Evolutionary conservation across 2,113 vertebrate genomes (phyloP).

Genomic region (Amia ocellicauda): DNA sequence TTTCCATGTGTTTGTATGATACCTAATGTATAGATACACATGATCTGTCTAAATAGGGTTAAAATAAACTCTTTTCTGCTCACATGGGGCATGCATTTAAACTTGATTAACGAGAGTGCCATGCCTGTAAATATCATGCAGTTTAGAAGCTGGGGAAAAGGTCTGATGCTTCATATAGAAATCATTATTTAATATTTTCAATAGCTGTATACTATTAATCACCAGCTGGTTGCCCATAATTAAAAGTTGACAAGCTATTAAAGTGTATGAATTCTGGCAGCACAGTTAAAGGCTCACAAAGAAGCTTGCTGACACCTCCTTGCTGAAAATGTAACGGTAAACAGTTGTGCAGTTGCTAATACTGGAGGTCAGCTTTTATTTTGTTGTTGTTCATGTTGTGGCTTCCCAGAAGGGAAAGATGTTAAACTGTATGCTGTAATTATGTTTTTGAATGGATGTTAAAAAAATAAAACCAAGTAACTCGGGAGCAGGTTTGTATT

Average conservation of each 20-base stretch:
- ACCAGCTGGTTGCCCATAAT: neutral
- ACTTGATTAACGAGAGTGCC: neutral
- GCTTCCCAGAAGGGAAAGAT: too few species aligned
- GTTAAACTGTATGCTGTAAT: too few species aligned
- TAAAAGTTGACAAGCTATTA: neutral
- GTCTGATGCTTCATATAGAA: too few species aligned
- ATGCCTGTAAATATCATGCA: neutral
- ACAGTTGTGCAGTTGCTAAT: neutral
- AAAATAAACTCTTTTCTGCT: too few species aligned
- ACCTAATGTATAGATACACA: too few species aligned
- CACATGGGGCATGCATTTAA: too few species aligned
- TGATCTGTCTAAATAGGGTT: too few species aligned
- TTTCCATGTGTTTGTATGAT: too few species aligned
- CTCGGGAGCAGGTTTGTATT: too few species aligned
- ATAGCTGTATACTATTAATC: too few species aligned
- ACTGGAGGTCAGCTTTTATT: neutral
- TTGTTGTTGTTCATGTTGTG: too few species aligned
- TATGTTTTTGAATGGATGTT: neutral
- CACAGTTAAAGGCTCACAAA: neutral
- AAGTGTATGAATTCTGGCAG: neutral
- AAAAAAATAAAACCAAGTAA: neutral
- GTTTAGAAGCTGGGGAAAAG: neutral
- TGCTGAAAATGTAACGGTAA: neutral
- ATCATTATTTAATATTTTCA: too few species aligned
- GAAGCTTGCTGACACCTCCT: neutral